Percentiles rank a stretch among this genome's conserved stretches.
These are phyloP conservation scores for Progne subis DNA, from an alignment of 2,113 vertebrate genomes.

Conservation along the genomic window DNA sequence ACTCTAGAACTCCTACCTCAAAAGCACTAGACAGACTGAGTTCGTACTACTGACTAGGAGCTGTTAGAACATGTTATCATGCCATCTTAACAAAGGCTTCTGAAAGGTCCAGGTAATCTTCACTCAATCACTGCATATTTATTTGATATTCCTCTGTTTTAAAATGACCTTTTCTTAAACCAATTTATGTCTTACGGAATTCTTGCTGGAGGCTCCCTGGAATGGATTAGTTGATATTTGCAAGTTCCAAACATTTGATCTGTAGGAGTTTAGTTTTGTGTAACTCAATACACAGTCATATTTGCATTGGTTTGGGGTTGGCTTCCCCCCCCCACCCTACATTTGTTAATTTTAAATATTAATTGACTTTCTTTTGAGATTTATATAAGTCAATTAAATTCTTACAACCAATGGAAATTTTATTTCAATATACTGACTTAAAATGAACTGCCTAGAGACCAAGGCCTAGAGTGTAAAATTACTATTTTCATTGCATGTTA, in stretches of 20 bases:
- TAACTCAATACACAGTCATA: background rate
- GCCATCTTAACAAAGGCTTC: background rate
- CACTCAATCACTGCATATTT: background rate
- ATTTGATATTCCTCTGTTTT: background rate
- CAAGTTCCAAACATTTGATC: background rate
- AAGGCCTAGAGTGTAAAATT: background rate
- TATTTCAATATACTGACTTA: background rate
- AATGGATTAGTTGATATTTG: background rate
- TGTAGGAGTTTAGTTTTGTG: background rate
- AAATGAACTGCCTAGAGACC: background rate
- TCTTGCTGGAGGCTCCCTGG: background rate
- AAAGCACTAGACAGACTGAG: background rate
- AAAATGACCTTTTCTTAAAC: background rate
- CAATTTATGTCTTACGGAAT: background rate
- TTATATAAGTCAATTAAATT: background rate
- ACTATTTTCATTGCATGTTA: background rate
- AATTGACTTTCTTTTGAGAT: background rate
- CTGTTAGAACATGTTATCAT: background rate
- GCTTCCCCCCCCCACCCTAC: fast-evolving
- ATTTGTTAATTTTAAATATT: background rate
- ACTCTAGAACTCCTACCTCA: background rate
- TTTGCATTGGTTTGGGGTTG: background rate
- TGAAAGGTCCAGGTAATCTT: background rate
- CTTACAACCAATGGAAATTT: background rate
- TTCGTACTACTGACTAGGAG: background rate